A percentile compares a stretch with the other conserved stretches of the same genome.
These are phyloP conservation scores for Ptychobarbus kaznakovi DNA, from an alignment of 2,797 vertebrate species.

Conservation along the genomic window DNA sequence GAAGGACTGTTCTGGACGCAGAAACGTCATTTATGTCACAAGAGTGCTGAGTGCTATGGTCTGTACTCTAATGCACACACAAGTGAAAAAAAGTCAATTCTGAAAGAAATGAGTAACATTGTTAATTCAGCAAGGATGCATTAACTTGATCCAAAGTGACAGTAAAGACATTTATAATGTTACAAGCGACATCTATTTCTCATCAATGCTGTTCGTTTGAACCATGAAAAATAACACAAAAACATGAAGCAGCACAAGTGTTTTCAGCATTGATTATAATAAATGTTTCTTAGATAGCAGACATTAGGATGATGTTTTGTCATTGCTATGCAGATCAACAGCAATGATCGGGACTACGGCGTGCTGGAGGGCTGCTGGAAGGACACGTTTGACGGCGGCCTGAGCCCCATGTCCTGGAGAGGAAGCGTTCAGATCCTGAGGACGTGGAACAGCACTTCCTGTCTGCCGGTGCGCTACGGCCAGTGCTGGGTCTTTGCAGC, in stretches of 20 bases:
- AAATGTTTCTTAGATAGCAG: neutral
- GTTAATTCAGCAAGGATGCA: neutral
- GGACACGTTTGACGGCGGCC: conserved; percentile 79
- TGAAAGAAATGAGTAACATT: neutral
- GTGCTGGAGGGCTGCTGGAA: conserved; percentile 89
- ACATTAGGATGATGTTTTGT: neutral
- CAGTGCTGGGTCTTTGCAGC: conserved; percentile 99
- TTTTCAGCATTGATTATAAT: neutral
- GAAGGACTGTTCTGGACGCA: conserved; percentile 87
- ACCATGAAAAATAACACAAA: neutral
- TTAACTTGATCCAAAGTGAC: neutral
- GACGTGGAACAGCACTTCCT: conserved; percentile 82
- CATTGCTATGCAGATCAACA: conserved; percentile 84
- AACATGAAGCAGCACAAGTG: neutral
- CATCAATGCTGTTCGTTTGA: neutral
- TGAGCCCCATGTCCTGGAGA: conserved; percentile 89
- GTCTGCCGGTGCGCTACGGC: conserved; percentile 88
- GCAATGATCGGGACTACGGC: conserved; percentile 87
- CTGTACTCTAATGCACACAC: conserved; percentile 57
- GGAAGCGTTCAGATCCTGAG: conserved; percentile 91
- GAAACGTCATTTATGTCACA: conserved; percentile 87
- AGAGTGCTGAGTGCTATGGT: conserved; percentile 95
- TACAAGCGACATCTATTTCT: neutral
- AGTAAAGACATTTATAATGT: neutral
- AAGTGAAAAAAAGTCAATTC: neutral